Percentiles rank a stretch among this genome's conserved stretches.
Evolutionary conservation across 2,113 vertebrate species (phyloP).

Genomic region (Dinomys branickii): DNA sequence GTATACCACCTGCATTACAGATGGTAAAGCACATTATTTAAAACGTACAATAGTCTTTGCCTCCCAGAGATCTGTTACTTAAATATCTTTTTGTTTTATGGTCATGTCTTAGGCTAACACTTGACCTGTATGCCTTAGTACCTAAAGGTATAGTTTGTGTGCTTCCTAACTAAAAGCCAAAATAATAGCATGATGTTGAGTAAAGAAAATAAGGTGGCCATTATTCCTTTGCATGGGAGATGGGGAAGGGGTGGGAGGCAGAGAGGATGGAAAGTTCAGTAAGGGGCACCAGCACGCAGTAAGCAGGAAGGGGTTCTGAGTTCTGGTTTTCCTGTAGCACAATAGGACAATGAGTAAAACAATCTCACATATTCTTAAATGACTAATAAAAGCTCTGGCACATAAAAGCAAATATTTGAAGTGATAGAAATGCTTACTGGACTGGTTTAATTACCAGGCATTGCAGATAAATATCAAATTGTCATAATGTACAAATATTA

Average conservation of each 20-base stretch:
- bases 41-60: neutral
- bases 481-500: neutral
- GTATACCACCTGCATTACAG: neutral
- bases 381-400: neutral
- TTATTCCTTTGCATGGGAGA: neutral
- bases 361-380: neutral
- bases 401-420: neutral
- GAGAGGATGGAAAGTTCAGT: neutral
- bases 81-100: neutral
- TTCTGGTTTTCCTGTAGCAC: neutral
- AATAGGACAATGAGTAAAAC: neutral
- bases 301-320: neutral
- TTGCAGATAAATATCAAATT: no score
- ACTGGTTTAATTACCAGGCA: neutral
- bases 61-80: neutral
- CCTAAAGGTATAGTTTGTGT: neutral
- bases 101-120: neutral
- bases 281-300: neutral
- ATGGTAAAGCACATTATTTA: neutral
- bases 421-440: neutral
- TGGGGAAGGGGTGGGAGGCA: neutral
- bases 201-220: neutral
- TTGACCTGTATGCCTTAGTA: neutral
- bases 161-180: conserved; percentile 30
- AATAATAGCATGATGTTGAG: neutral